Evolutionary conservation across 2,113 vertebrate genomes (phyloP).

Genomic region (Cebus imitator): DNA sequence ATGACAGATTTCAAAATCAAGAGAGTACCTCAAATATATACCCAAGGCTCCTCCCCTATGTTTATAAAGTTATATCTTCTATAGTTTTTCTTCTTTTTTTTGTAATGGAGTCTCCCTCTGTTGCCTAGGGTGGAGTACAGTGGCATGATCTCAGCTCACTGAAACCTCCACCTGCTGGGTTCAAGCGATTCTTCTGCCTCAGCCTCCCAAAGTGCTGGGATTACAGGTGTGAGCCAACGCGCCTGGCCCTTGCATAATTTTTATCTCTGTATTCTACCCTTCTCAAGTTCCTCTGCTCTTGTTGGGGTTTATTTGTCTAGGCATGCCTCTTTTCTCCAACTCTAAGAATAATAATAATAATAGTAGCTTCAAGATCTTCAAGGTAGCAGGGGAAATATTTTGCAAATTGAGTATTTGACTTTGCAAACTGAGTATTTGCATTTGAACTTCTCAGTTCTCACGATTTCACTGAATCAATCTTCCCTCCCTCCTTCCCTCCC

Average conservation of each 20-base stretch:
- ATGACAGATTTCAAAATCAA: background rate
- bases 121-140: background rate
- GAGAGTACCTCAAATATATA: background rate
- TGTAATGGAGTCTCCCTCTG: too few relatives aligned
- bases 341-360: too few relatives aligned
- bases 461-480: background rate
- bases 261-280: background rate
- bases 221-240: too few relatives aligned
- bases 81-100: background rate
- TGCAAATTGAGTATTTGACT: background rate
- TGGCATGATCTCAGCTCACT: background rate
- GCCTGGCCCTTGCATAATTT: too few relatives aligned
- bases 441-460: background rate
- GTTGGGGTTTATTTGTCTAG: background rate
- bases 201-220: too few relatives aligned
- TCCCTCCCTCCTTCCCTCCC: too few relatives aligned
- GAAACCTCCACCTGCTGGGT: too few relatives aligned
- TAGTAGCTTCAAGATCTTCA: too few relatives aligned
- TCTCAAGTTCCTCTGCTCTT: background rate
- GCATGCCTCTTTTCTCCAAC: background rate
- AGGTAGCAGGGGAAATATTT: background rate
- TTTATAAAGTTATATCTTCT: background rate
- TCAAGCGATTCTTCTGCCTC: too few relatives aligned
- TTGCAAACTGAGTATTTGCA: background rate
- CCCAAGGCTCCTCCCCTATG: background rate